Evolutionary conservation across 23 tunicate species (phyloP).

Genomic region (Clavelina lepadiformis): DNA sequence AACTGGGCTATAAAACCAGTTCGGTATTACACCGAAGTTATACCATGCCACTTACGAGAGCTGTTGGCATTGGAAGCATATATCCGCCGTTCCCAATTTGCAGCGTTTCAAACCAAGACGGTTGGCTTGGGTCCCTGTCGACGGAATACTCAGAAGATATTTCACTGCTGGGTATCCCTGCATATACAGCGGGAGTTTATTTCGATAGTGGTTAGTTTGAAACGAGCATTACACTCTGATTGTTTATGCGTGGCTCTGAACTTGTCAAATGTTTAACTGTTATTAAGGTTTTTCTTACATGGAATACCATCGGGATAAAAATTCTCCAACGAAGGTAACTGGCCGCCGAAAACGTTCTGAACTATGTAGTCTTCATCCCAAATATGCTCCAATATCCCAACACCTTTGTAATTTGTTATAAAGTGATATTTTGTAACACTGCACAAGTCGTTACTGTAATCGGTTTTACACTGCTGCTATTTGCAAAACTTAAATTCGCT

Average conservation of each 20-base stretch:
- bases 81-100: background rate
- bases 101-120: slow-evolving; percentile 24
- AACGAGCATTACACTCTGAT: background rate
- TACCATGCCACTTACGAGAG: slow-evolving; percentile 9
- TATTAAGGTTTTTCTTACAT: slow-evolving; percentile 54
- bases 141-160: slow-evolving; percentile 7
- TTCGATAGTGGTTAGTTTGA: background rate
- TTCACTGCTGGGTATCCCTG: slow-evolving; percentile 31
- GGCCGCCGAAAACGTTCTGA: slow-evolving; percentile 48
- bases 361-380: slow-evolving; percentile 62
- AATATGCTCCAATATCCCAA: slow-evolving; percentile 46
- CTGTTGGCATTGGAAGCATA: slow-evolving; percentile 25
- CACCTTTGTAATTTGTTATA: slow-evolving; percentile 34
- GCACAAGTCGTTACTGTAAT: too few relatives aligned
- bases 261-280: too few relatives aligned
- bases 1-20: too few relatives aligned
- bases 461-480: too few relatives aligned
- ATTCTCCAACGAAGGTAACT: slow-evolving; percentile 34
- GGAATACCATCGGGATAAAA: slow-evolving; percentile 79
- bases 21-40: too few relatives aligned
- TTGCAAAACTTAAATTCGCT: too few relatives aligned
- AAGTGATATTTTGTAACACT: too few relatives aligned
- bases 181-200: too few relatives aligned
- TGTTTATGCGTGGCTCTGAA: too few relatives aligned
- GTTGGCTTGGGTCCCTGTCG: slow-evolving; percentile 22